Base-by-base conservation (phyloP, 2,797 vertebrate species). In the Myoxocephalus aenaeus region DNA sequence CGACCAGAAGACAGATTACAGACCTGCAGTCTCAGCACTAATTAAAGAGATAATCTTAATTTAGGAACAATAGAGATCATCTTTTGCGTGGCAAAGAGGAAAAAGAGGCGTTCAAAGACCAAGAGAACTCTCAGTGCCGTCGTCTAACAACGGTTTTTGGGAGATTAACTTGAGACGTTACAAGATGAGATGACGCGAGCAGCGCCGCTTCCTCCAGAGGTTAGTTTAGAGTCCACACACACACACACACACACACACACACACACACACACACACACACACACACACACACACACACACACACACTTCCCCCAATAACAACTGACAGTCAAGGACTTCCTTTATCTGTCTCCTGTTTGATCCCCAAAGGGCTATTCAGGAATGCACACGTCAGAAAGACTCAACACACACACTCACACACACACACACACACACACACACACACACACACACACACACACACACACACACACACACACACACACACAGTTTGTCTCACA, bases 321-420 rank as follows among this genome's bases (percentile, higher is more conserved):
- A 73, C 82, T 50, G 71, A 84, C 84, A 75, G 74, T 79, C 65
- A 87, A 87, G 83, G 76, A 88, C 87, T 85, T 92, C 82, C 87
- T 90, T 80, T 86, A 89, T 89, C 74, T 65, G 81, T 71, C 77
- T 87, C 77, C 84, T 87, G 83, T 87, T 86, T 79, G 89, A 81
- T 87, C 85, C 89, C 89, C 44, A 58, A 63, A 82, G 84, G 80
- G 74, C 81, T 87, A 59, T 86, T 84, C 76, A 86, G 84, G 85
- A 90, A 91, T 86, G 76, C 81, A 89, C 83, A 89, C 77, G 80
- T 86, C 69, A 65, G 87, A 89, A 89, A 88, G 75, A 81, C 84
- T 90, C 70, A 66, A 74, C 10, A 13, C 81, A 70, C 73, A 56
- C 15, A 57, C 32, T 48, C 50, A 44, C 17, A 25, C 66, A 65